Percentiles rank a stretch among this genome's conserved stretches.
phyloP scores from a whole-genome alignment of 2,797 vertebrate species.

The Diceros bicornis region DNA sequence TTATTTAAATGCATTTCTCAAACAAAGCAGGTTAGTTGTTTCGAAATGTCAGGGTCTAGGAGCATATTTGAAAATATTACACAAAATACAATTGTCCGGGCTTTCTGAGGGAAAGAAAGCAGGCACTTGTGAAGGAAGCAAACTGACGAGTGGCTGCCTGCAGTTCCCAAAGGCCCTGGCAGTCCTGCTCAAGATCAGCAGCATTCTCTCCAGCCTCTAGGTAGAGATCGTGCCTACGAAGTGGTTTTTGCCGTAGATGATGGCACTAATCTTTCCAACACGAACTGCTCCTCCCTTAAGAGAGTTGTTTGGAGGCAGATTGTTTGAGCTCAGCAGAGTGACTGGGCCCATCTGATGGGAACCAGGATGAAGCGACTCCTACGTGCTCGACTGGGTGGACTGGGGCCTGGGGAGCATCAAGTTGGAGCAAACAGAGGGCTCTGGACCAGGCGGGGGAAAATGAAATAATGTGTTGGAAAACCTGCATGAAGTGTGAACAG shows the following conservation, averaged over 20 bases:
- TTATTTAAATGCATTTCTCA: slow-evolving; percentile 90
- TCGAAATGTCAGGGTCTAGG: slow-evolving; percentile 87
- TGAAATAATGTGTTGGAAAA: slow-evolving; percentile 18
- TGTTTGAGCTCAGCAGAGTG: not conserved
- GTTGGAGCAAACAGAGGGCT: not conserved
- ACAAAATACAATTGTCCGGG: slow-evolving; percentile 82
- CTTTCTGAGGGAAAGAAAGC: slow-evolving; percentile 62
- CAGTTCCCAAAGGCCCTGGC: slow-evolving; percentile 55
- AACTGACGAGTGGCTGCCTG: slow-evolving; percentile 56
- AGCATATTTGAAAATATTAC: slow-evolving; percentile 83
- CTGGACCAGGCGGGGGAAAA: not conserved
- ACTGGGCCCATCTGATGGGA: not conserved
- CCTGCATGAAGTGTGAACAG: slow-evolving; percentile 20
- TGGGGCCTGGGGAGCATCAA: not conserved
- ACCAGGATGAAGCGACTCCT: not conserved
- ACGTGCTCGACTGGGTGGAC: not conserved
- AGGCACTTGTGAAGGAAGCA: slow-evolving; percentile 74
- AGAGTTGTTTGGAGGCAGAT: not conserved
- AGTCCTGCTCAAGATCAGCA: slow-evolving; percentile 51
- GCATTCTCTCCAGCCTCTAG: slow-evolving; percentile 56
- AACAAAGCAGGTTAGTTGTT: slow-evolving; percentile 88
- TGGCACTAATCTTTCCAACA: slow-evolving; percentile 57
- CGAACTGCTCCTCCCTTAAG: not conserved
- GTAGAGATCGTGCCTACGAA: slow-evolving; percentile 37
- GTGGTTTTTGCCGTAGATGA: not conserved